Evolutionary conservation across 2,797 vertebrate species (phyloP).

Genomic region (Echeneis naucrates): DNA sequence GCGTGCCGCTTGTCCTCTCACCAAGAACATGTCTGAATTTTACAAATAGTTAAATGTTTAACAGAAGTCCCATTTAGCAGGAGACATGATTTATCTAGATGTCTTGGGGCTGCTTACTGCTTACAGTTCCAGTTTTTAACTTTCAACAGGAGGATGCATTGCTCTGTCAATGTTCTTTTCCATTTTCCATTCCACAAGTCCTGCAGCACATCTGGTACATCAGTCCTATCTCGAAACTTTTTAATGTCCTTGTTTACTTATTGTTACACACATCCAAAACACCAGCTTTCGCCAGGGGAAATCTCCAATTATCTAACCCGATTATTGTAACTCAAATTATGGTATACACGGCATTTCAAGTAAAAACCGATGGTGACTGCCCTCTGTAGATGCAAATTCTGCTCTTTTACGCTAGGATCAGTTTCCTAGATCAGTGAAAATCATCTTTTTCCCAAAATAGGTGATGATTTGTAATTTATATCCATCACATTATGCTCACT

Average conservation of each 20-base stretch:
- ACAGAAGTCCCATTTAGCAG: neutral
- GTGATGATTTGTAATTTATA: slow-evolving; percentile 40
- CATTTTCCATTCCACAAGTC: too few relatives aligned
- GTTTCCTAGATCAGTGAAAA: neutral
- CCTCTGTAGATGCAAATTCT: neutral
- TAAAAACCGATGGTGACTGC: neutral
- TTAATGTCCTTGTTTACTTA: too few relatives aligned
- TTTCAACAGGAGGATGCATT: neutral
- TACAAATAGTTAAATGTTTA: neutral
- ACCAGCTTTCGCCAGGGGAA: neutral
- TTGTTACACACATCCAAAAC: too few relatives aligned
- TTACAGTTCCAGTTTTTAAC: neutral
- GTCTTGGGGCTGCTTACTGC: neutral
- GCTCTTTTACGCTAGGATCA: neutral
- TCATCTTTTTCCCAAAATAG: slow-evolving; percentile 27
- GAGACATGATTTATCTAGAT: neutral
- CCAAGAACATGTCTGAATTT: neutral
- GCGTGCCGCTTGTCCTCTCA: neutral
- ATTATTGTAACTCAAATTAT: neutral
- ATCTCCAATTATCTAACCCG: neutral
- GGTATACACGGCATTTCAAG: neutral
- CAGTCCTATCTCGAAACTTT: neutral
- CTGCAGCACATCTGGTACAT: slow-evolving; percentile 1
- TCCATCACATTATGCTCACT: slow-evolving; percentile 25
- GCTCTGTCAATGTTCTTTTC: neutral